Conservation (phyloP, 1,140 invertebrate species). For the Copidosoma floridanum region DNA sequence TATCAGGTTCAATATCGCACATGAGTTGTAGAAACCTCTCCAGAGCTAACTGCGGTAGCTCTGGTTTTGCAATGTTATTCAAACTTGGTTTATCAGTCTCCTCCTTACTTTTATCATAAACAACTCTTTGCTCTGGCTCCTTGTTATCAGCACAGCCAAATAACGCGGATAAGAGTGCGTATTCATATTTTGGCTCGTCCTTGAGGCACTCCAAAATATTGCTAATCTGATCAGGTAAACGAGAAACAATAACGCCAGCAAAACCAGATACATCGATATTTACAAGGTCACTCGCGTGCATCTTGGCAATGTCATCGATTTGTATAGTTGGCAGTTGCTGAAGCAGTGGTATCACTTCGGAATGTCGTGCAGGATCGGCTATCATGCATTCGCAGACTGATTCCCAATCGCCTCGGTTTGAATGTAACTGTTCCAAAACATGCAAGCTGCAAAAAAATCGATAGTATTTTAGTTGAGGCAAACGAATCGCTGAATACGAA, state of each 20-base stretch:
- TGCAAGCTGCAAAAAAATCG: conserved; percentile 44
- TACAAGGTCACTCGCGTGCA: conserved; percentile 34
- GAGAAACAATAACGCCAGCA: conserved; percentile 37
- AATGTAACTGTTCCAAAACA: conserved; percentile 48
- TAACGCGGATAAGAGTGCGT: conserved; percentile 64
- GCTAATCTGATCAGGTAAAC: conserved; percentile 37
- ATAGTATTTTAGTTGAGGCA: not conserved
- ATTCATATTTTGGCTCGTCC: conserved; percentile 56
- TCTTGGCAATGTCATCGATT: conserved; percentile 39
- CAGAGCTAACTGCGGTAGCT: conserved; percentile 57
- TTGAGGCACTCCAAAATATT: conserved; percentile 49
- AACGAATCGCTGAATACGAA: too few species aligned
- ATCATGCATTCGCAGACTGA: conserved; percentile 51
- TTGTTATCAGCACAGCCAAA: conserved; percentile 38
- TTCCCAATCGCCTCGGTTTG: conserved; percentile 49
- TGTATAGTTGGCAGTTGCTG: conserved; percentile 43
- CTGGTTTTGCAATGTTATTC: conserved; percentile 37
- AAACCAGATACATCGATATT: conserved; percentile 42
- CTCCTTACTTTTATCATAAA: not conserved
- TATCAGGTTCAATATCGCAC: conserved; percentile 62
- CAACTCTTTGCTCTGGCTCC: not conserved
- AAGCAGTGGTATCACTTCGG: conserved; percentile 49
- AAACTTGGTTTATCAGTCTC: conserved; percentile 41
- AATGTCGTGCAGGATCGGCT: conserved; percentile 39
- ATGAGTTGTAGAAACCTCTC: conserved; percentile 69